A percentile compares a stretch with the other conserved stretches of the same genome.
phyloP scores from a whole-genome alignment of 2,113 vertebrate species.

The Notothenia rossii region DNA sequence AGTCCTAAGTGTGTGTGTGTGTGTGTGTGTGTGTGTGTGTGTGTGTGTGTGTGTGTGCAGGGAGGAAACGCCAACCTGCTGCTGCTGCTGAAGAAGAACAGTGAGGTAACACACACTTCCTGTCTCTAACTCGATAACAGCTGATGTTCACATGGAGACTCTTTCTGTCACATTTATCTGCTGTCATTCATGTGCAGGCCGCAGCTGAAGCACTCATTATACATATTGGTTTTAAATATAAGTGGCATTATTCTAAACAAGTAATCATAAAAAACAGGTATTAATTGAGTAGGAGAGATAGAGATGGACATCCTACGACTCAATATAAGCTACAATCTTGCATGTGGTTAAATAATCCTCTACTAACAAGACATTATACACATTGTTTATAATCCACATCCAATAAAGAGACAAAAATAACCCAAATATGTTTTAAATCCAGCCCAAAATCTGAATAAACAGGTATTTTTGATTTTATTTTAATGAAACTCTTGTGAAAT shows the following conservation, averaged over 20 bases:
- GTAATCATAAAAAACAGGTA: not conserved
- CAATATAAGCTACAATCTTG: too few relatives aligned
- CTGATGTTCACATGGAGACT: constrained; percentile 61
- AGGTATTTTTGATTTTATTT: too few relatives aligned
- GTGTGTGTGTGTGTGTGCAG: constrained; percentile 81
- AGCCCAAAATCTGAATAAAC: too few relatives aligned
- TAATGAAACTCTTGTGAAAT: too few relatives aligned
- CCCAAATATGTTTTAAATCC: too few relatives aligned
- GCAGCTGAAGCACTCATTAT: not conserved
- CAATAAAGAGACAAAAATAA: too few relatives aligned
- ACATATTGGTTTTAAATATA: not conserved
- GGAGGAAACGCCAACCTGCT: constrained; percentile 91
- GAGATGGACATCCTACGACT: too few relatives aligned
- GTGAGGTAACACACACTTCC: constrained; percentile 88
- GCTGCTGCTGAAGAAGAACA: constrained; percentile 94
- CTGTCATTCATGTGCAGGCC: constrained; percentile 8
- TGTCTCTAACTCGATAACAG: constrained; percentile 34
- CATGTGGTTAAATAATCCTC: too few relatives aligned
- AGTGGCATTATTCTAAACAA: not conserved
- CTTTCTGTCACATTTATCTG: not conserved
- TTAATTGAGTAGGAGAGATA: too few relatives aligned
- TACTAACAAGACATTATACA: too few relatives aligned
- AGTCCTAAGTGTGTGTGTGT: constrained; percentile 40
- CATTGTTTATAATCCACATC: too few relatives aligned
- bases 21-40: constrained; percentile 64